A percentile compares a stretch with the other conserved stretches of the same genome.
phyloP scores from a whole-genome alignment of 2,888 invertebrate genomes.

The Disparrhopalites patrizii region DNA sequence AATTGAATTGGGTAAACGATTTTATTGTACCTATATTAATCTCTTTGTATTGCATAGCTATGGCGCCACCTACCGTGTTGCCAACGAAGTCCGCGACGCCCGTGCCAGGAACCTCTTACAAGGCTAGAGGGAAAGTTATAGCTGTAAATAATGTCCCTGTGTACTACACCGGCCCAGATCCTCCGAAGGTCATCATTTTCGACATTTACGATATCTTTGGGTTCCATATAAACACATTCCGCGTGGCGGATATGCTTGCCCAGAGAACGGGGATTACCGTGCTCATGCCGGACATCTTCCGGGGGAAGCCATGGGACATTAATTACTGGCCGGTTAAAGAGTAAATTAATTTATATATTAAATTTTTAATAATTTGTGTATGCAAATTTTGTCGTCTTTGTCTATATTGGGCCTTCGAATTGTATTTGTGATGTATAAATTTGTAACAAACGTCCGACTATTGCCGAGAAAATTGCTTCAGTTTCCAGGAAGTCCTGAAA shows the following conservation, averaged over 20 bases:
- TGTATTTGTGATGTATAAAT: neutral
- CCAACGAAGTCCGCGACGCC: too few relatives aligned
- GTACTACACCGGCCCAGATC: too few relatives aligned
- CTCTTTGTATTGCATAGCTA: too few relatives aligned
- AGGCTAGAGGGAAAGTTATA: too few relatives aligned
- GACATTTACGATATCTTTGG: conserved; percentile 45
- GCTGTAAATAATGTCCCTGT: too few relatives aligned
- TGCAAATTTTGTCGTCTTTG: neutral
- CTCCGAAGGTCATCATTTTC: too few relatives aligned
- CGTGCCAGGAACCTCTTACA: too few relatives aligned
- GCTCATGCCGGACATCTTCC: conserved; percentile 37
- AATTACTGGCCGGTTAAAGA: conserved; percentile 5
- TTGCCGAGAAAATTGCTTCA: too few relatives aligned
- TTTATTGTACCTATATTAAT: too few relatives aligned
- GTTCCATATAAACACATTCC: conserved; percentile 32
- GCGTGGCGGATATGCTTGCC: conserved; percentile 34
- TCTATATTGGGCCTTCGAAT: neutral
- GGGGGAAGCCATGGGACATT: conserved; percentile 26
- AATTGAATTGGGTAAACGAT: too few relatives aligned
- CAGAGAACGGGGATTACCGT: conserved; percentile 29
- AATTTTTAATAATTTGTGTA: neutral
- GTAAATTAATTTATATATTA: neutral
- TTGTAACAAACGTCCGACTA: neutral
- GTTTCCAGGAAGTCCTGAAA: neutral
- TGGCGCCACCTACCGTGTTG: too few relatives aligned